Conservation (phyloP, 2,888 invertebrate species). For the Diloba caeruleocephala region DNA sequence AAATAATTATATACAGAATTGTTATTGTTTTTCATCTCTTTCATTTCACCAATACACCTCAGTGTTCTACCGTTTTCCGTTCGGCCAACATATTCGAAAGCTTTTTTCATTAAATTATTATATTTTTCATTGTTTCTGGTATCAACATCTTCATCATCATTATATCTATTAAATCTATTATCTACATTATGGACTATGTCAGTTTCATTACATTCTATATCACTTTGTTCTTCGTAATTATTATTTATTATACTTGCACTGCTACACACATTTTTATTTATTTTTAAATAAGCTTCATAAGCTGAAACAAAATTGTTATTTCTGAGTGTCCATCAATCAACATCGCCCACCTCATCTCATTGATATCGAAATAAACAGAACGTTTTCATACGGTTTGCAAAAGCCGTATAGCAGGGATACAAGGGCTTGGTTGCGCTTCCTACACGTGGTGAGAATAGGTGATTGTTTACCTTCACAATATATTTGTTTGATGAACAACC, state of each 20-base stretch:
- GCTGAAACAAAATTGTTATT: constrained; percentile 65
- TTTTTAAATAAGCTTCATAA: constrained; percentile 73
- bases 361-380: too few species aligned
- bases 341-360: too few species aligned
- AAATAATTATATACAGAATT: constrained; percentile 30
- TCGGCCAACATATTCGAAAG: neutral
- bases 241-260: constrained; percentile 37
- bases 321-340: too few species aligned
- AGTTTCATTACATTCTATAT: constrained; percentile 52
- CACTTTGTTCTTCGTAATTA: constrained; percentile 49
- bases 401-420: too few species aligned
- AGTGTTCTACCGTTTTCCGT: neutral
- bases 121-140: neutral
- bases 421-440: too few species aligned
- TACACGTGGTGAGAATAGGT: too few species aligned
- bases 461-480: constrained; percentile 92
- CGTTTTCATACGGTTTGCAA: too few species aligned
- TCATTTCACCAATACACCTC: constrained; percentile 41
- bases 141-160: constrained; percentile 23
- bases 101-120: constrained; percentile 21
- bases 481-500: constrained; percentile 95
- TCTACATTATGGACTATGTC: constrained; percentile 14
- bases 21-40: constrained; percentile 34
- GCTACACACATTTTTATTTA: constrained; percentile 40
- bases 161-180: constrained; percentile 32